Conservation (phyloP, 1,140 invertebrate species). For the Psix sp. region DNA sequence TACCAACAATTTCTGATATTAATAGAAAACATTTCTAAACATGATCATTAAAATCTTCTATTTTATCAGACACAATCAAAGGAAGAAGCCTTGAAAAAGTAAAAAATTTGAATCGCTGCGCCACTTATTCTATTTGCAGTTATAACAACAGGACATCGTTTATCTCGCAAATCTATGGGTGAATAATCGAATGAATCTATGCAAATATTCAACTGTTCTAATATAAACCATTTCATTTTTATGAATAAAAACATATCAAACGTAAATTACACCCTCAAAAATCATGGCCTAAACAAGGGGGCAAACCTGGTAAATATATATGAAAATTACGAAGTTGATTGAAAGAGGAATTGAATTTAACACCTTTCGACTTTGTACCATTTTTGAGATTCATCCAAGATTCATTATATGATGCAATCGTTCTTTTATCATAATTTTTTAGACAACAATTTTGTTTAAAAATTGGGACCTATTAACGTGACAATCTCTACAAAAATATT, state of each 20-base stretch:
- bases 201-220: conserved; percentile 26
- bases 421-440: conserved; percentile 34
- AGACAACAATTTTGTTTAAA: conserved; percentile 14
- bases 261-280: conserved; percentile 48
- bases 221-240: conserved; percentile 32
- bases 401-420: conserved; percentile 42
- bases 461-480: conserved; percentile 13
- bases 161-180: conserved; percentile 19
- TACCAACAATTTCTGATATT: conserved; percentile 54
- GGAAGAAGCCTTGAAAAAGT: conserved; percentile 43
- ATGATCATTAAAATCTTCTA: conserved; percentile 20
- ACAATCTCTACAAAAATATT: conserved; percentile 62
- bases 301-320: conserved; percentile 44
- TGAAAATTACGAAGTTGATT: conserved; percentile 56
- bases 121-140: conserved; percentile 13
- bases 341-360: conserved; percentile 57
- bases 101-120: conserved; percentile 34
- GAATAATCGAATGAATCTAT: conserved; percentile 35
- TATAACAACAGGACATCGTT: conserved; percentile 24
- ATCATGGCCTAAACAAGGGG: conserved; percentile 40
- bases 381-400: conserved; percentile 24
- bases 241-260: conserved; percentile 53
- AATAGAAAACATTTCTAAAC: conserved; percentile 39
- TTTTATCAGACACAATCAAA: conserved; percentile 42
- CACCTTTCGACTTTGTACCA: conserved; percentile 31